Conservation (phyloP, 2,113 vertebrate species). For the Rattus rattus region DNA sequence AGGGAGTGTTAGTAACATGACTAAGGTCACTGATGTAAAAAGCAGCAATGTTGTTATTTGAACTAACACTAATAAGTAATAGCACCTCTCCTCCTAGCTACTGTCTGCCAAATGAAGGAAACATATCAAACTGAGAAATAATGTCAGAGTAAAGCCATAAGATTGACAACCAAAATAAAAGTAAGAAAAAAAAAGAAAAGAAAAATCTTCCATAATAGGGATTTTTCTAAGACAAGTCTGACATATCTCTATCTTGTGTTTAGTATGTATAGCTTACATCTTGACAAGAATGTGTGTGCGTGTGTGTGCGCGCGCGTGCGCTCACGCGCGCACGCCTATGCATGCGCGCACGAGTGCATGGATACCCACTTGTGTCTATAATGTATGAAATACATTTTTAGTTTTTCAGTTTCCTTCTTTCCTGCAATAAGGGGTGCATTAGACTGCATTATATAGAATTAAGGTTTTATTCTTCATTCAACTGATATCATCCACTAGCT, state of each 20-base stretch:
- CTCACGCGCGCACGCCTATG: too few species aligned
- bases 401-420: neutral
- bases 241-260: neutral
- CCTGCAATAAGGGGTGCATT: neutral
- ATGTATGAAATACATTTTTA: neutral
- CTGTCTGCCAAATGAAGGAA: neutral
- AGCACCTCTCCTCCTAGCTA: neutral
- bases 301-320: neutral
- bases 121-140: slow-evolving; percentile 33
- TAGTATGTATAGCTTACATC: neutral
- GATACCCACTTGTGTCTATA: neutral
- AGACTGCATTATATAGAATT: neutral
- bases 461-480: slow-evolving; percentile 25
- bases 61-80: neutral
- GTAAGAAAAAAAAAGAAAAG: neutral
- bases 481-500: neutral
- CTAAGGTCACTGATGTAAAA: neutral
- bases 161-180: slow-evolving; percentile 56
- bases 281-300: neutral
- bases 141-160: slow-evolving; percentile 14
- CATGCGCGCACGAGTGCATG: too few species aligned
- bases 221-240: slow-evolving; percentile 38
- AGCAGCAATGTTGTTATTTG: neutral
- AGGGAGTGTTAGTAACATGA: neutral
- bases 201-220: neutral